phyloP scores from a whole-genome alignment of 2,113 vertebrate genomes.

The Anolis carolinensis region DNA sequence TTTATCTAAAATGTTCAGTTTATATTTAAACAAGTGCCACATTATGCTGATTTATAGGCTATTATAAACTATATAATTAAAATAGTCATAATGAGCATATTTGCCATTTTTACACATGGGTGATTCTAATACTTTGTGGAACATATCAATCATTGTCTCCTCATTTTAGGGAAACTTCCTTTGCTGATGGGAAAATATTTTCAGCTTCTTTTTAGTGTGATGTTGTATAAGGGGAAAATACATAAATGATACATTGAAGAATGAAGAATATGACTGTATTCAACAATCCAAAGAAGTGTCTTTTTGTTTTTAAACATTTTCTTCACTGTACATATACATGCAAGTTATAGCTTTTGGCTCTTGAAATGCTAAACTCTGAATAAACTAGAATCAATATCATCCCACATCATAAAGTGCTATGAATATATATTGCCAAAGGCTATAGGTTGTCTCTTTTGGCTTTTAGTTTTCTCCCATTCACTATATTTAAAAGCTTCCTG shows the following conservation, averaged over 20 bases:
- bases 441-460: constrained; percentile 60
- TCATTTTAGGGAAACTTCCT: background rate
- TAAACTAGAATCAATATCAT: constrained; percentile 37
- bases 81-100: background rate
- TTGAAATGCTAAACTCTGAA: constrained; percentile 50
- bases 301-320: constrained; percentile 5
- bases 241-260: background rate
- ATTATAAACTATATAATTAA: background rate
- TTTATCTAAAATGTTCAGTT: background rate
- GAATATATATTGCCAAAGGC: constrained; percentile 55
- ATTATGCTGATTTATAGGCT: background rate
- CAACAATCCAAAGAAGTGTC: background rate
- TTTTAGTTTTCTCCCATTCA: constrained; percentile 58
- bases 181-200: background rate
- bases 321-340: background rate
- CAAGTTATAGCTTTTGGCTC: constrained; percentile 49
- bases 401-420: constrained; percentile 27
- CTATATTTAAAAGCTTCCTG: constrained; percentile 68
- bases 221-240: background rate
- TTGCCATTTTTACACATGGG: background rate
- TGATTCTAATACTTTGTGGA: background rate
- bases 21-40: background rate
- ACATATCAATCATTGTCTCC: background rate
- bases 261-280: background rate
- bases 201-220: background rate